Percentiles rank a stretch among this genome's conserved stretches.
phyloP scores from a whole-genome alignment of 2,888 invertebrate genomes.

The Tricholauxania praeusta region DNA sequence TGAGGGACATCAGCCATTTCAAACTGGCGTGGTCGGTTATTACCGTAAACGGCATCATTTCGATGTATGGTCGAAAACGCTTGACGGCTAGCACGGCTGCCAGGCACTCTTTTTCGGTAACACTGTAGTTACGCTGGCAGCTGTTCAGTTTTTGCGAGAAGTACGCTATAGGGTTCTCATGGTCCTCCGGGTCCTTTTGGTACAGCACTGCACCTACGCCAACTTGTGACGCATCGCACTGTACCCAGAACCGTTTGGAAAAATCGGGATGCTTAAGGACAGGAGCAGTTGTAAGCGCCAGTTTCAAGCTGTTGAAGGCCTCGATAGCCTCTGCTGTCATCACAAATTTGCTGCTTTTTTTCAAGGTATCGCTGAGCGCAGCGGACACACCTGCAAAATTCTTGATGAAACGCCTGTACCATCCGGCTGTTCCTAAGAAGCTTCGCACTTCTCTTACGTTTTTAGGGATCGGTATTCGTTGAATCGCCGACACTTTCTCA shows the following conservation, averaged over 20 bases:
- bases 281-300: background rate
- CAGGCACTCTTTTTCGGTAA: too few species aligned
- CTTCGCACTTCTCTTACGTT: constrained; percentile 41
- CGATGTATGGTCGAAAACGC: too few species aligned
- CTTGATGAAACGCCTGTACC: too few species aligned
- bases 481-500: constrained; percentile 35
- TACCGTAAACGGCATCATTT: too few species aligned
- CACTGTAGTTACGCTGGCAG: too few species aligned
- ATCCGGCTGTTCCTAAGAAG: too few species aligned
- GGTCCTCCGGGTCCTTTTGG: background rate
- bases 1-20: too few species aligned
- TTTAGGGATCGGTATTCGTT: constrained; percentile 35
- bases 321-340: background rate
- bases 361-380: too few species aligned
- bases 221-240: constrained; percentile 14
- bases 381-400: too few species aligned
- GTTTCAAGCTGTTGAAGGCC: background rate
- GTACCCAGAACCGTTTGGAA: background rate
- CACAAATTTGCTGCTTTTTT: background rate
- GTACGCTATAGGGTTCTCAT: constrained; percentile 8
- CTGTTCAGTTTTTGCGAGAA: too few species aligned
- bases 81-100: too few species aligned
- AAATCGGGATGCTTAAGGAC: background rate
- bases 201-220: constrained; percentile 16
- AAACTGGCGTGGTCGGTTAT: too few species aligned